Conservation (phyloP, 2,797 vertebrate genomes). For the Pelobates cultripes region DNA sequence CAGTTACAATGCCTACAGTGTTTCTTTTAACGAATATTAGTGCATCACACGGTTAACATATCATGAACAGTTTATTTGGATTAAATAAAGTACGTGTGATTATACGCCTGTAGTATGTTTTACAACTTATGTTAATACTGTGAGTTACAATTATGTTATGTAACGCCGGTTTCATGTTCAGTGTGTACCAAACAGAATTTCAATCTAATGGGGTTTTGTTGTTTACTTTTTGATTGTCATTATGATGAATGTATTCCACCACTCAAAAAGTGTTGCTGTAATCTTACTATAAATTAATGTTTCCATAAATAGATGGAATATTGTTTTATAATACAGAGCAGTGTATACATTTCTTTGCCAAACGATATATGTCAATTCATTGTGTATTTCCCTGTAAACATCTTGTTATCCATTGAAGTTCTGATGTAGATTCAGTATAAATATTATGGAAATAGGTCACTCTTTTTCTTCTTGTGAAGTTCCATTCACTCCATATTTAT, state of each 20-base stretch:
- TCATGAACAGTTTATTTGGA: too few relatives aligned
- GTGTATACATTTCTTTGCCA: constrained; percentile 35
- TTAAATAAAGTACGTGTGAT: not conserved
- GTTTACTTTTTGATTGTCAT: constrained; percentile 33
- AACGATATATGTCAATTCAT: constrained; percentile 32
- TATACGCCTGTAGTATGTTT: not conserved
- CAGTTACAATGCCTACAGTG: too few relatives aligned
- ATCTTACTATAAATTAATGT: constrained; percentile 21
- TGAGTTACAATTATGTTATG: too few relatives aligned
- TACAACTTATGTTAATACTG: not conserved
- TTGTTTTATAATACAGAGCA: constrained; percentile 30
- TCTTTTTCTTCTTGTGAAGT: too few relatives aligned
- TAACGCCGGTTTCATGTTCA: not conserved
- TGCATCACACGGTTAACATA: too few relatives aligned
- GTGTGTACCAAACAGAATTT: not conserved
- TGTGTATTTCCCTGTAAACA: constrained; percentile 26
- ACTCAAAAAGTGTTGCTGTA: not conserved
- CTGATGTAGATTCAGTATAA: constrained; percentile 32
- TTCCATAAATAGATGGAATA: constrained; percentile 34
- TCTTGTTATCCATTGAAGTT: constrained; percentile 9
- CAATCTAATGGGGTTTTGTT: not conserved
- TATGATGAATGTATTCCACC: constrained; percentile 28
- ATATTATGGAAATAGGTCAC: constrained; percentile 35
- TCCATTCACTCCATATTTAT: too few relatives aligned
- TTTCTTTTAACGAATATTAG: too few relatives aligned